These are phyloP conservation scores for Danio choprae DNA, from an alignment of 2,797 vertebrate genomes.

Conservation along the genomic window DNA sequence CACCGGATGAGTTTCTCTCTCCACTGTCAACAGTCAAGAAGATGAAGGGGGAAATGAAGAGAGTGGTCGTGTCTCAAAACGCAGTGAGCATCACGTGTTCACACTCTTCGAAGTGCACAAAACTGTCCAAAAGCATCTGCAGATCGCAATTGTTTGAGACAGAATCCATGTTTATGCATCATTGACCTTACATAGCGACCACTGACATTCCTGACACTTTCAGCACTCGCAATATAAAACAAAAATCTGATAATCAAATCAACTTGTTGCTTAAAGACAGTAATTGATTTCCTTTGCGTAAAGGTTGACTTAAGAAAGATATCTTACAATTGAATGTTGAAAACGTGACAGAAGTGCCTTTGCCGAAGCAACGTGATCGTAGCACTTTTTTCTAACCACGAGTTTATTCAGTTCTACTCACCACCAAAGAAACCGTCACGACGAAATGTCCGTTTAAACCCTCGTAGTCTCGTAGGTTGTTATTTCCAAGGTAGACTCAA, in stretches of 20 bases:
- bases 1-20: not conserved
- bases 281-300: not conserved
- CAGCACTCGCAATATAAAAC: not conserved
- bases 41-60: not conserved
- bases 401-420: constrained; percentile 37
- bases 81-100: not conserved
- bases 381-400: not conserved
- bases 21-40: not conserved
- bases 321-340: not conserved
- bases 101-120: not conserved
- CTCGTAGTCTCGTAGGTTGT: not conserved
- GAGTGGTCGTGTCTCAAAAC: not conserved
- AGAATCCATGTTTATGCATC: not conserved
- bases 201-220: constrained; percentile 16
- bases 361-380: not conserved
- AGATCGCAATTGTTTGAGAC: not conserved
- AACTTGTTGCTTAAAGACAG: not conserved
- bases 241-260: not conserved
- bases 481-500: constrained; percentile 24
- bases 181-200: not conserved
- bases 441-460: not conserved
- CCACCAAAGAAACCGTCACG: not conserved
- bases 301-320: not conserved
- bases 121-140: not conserved
- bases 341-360: not conserved